These are phyloP conservation scores for Suricata suricatta DNA, from an alignment of 2,113 vertebrate species.

Conservation along the genomic window DNA sequence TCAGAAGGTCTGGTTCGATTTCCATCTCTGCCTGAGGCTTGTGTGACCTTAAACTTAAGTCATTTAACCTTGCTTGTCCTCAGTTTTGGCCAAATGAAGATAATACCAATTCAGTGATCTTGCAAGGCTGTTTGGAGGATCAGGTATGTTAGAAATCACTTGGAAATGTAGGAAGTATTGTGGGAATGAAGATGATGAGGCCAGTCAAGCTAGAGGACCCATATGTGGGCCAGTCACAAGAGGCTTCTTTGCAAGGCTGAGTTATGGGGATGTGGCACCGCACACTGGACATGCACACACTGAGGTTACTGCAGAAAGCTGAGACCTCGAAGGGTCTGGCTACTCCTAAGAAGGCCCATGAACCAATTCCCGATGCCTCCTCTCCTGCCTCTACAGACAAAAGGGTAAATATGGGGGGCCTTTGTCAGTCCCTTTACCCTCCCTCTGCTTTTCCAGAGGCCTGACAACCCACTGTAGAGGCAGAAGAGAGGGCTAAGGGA, in stretches of 20 bases:
- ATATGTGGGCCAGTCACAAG: not conserved
- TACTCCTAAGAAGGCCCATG: conserved; percentile 19
- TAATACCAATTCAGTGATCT: conserved; percentile 31
- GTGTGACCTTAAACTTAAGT: conserved; percentile 22
- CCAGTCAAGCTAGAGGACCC: not conserved
- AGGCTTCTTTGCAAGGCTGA: conserved; percentile 70
- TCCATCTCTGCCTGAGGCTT: not conserved
- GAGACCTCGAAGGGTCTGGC: conserved; percentile 1
- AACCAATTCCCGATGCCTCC: not conserved
- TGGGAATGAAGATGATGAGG: conserved; percentile 42
- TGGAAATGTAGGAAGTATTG: conserved; percentile 43
- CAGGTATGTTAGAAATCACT: conserved; percentile 47
- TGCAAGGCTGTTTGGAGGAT: conserved; percentile 19
- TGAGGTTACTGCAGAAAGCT: not conserved
- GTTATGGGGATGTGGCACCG: not conserved
- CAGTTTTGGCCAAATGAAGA: conserved; percentile 46
- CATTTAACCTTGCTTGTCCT: conserved; percentile 28
- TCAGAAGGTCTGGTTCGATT: not conserved
- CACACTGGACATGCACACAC: conserved; percentile 53
- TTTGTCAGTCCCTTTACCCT: not conserved
- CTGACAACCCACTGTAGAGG: not conserved
- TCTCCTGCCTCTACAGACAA: conserved; percentile 12
- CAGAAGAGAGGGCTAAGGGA: conserved; percentile 14
- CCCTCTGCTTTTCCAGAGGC: conserved; percentile 47
- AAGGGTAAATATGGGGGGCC: not conserved